A percentile compares a stretch with the other conserved stretches of the same genome.
phyloP scores from a whole-genome alignment of 2,113 vertebrate species.

The Carassius gibelio region DNA sequence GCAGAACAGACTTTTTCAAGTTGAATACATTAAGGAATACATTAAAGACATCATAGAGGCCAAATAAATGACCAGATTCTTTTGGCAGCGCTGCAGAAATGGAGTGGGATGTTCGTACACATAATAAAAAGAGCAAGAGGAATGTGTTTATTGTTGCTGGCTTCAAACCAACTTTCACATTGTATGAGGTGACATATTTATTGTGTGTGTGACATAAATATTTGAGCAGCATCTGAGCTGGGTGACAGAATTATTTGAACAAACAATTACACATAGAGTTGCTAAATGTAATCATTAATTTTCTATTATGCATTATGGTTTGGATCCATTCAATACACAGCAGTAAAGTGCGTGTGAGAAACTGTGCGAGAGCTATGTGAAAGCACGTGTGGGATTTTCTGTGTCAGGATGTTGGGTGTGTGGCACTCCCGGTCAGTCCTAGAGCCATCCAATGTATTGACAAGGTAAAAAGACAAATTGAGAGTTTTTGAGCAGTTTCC shows the following conservation, averaged over 20 bases:
- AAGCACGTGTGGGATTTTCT: constrained; percentile 7
- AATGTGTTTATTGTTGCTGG: constrained; percentile 14
- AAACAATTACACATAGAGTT: constrained; percentile 27
- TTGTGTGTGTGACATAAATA: constrained; percentile 33
- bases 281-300: not conserved
- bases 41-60: not conserved
- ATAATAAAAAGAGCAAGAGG: constrained; percentile 6
- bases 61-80: not conserved
- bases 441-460: not conserved
- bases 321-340: not conserved
- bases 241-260: constrained; percentile 10
- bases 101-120: constrained; percentile 26
- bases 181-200: constrained; percentile 28
- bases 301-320: constrained; percentile 23
- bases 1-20: not conserved
- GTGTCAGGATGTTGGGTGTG: constrained; percentile 15
- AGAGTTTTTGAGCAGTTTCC: constrained; percentile 12
- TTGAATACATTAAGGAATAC: not conserved
- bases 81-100: not conserved
- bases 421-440: not conserved
- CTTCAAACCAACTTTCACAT: constrained; percentile 19
- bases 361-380: not conserved
- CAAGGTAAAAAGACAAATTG: not conserved
- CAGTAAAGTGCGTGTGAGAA: not conserved
- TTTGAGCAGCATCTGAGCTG: constrained; percentile 27